Percentiles rank a stretch among this genome's conserved stretches.
Evolutionary conservation across 2,113 vertebrate genomes (phyloP).

Genomic region (Rhabdornis inornatus): DNA sequence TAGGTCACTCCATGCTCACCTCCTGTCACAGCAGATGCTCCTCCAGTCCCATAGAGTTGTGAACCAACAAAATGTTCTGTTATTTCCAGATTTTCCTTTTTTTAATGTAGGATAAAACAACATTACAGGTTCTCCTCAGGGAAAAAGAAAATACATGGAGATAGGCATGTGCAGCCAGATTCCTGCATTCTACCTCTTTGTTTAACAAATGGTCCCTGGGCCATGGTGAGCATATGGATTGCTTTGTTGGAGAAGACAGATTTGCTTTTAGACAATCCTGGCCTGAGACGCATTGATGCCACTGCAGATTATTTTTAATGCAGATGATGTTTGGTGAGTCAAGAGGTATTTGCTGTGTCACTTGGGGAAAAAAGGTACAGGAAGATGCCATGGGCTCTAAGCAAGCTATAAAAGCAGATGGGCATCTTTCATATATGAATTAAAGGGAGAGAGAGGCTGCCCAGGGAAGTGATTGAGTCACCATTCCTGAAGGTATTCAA

Average conservation of each 20-base stretch:
- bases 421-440: neutral
- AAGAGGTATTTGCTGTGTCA: neutral
- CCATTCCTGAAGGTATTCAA: neutral
- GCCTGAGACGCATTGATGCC: neutral
- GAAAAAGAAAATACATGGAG: neutral
- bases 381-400: neutral
- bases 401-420: neutral
- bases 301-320: neutral
- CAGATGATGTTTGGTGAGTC: neutral
- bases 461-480: neutral
- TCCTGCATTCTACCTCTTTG: neutral
- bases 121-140: neutral
- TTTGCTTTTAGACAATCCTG: neutral
- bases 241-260: neutral
- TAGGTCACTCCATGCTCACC: neutral
- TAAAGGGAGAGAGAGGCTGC: neutral
- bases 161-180: neutral
- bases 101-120: neutral
- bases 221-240: neutral
- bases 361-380: neutral
- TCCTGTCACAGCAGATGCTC: slow-evolving; percentile 43
- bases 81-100: neutral
- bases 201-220: neutral
- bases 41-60: neutral
- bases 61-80: neutral